Evolutionary conservation across 2,888 invertebrate genomes (phyloP), one percentile per base, ranked within the genome.

Genomic region (Doris montereyensis): DNA sequence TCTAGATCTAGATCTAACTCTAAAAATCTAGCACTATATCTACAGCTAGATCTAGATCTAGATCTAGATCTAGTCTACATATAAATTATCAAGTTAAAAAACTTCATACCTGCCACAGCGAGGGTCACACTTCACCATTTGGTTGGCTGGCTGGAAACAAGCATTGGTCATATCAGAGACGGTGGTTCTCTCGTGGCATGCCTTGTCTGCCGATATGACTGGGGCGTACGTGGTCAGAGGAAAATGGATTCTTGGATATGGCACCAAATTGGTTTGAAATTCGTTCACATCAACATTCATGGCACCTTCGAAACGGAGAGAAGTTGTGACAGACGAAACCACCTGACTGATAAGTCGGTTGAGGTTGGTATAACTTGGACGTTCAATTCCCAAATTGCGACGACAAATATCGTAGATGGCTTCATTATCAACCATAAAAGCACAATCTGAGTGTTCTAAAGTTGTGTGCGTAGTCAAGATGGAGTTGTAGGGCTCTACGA

Each of bases 181-280:
- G 1, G 82, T 77, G 24, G 78, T 78, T 68, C 80, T 78, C 78
- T 82, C 82, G 70, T 82, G 82, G 74, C 80, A 82, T 17, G 82
- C 82, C 71, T 82, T 82, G 77, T 82, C 82, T 13, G 80, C 82
- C 17, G 82, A 82, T 57, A 82, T 82, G 62, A 82, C n/a, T n/a
- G n/a, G n/a, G n/a, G n/a, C n/a, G n/a, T n/a, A n/a, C n/a, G n/a
- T n/a, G n/a, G n/a, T n/a, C n/a, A n/a, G n/a, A n/a, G n/a, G n/a
- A n/a, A n/a, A n/a, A n/a, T n/a, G n/a, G n/a, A n/a, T n/a, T n/a
- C 81, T 79, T 8, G 81, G 82, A 70, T 82, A 82, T 17, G 82
- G 82, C 74, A 82, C 82, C 77, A 82, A 57, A 62, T 82, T 82
- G 65, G 82, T 82, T 76, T 82, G 82, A 74, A 82, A 82, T 71